Base-by-base conservation (phyloP, 1,140 invertebrate genomes). In the Bradynema listronoti region DNA sequence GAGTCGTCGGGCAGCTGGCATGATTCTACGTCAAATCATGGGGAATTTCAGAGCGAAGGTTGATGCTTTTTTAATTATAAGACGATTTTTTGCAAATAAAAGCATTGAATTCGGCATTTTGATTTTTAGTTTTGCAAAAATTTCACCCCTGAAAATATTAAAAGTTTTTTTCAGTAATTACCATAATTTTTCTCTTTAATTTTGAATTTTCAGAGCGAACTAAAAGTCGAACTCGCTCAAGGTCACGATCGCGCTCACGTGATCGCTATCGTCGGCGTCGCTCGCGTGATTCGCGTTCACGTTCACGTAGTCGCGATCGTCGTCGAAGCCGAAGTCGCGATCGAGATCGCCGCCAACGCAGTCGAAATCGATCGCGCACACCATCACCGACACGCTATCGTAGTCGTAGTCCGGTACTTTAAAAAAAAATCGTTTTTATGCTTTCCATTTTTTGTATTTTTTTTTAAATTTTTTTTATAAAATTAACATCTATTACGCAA, bases 161-260 rank as follows among this genome's bases (percentile, higher is more conserved):
- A n/a, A n/a, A n/a, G n/a, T n/a, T n/a, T n/a, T n/a, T n/a, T n/a
- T n/a, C n/a, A n/a, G n/a, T n/a, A n/a, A n/a, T n/a, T n/a, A n/a
- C n/a, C n/a, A n/a, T n/a, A n/a, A n/a, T n/a, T n/a, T n/a, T n/a
- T n/a, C n/a, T n/a, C n/a, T n/a, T n/a, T n/a, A n/a, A n/a, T n/a
- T n/a, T n/a, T n/a, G n/a, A n/a, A n/a, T 51, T 55, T 55, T 3
- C 3, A 43, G 52, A 50, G 4, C 47, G 52, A 27, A 47, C 33
- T 43, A 19, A 14, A 11, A 30, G 33, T 4, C 33, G 52, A 3
- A 49, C 32, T 33, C 53, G 52, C 19, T 57, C 62, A 14, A 64
- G 32, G 34, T 68, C 61, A 24, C 63, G 33, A 25, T 64, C 66
- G 27, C 69, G 63, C 19, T 63, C 39, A 43, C 39, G 16, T 11